Conservation (phyloP, 2,888 invertebrate genomes). For the Hedychridium roseum region DNA sequence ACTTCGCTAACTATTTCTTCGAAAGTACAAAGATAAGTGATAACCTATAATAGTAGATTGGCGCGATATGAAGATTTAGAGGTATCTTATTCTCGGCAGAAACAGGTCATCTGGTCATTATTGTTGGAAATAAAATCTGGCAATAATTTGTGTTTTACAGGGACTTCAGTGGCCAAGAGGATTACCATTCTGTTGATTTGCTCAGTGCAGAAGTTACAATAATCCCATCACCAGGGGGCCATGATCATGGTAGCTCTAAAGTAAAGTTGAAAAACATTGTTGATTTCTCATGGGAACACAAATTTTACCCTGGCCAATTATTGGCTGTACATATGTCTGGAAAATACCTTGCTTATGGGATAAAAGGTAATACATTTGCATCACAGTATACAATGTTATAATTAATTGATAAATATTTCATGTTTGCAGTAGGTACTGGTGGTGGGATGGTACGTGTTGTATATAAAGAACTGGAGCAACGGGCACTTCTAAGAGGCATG, state of each 20-base stretch:
- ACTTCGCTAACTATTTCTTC: too few relatives aligned
- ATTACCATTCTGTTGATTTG: constrained; percentile 68
- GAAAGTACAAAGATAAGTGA: too few relatives aligned
- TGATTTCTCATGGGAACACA: constrained; percentile 92
- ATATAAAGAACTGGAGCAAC: constrained; percentile 77
- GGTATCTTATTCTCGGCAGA: too few relatives aligned
- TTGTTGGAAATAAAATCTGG: too few relatives aligned
- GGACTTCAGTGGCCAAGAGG: constrained; percentile 70
- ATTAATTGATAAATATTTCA: too few relatives aligned
- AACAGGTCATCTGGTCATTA: too few relatives aligned
- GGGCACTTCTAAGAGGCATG: constrained; percentile 87
- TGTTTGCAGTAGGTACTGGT: constrained; percentile 46
- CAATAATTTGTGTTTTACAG: constrained; percentile 64
- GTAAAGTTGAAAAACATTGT: constrained; percentile 90
- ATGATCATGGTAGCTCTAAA: constrained; percentile 85
- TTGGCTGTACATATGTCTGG: constrained; percentile 88
- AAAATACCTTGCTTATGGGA: constrained; percentile 87
- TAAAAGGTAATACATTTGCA: constrained; percentile 76
- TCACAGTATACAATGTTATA: not conserved
- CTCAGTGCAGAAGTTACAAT: constrained; percentile 73
- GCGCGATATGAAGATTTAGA: too few relatives aligned
- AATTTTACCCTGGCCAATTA: constrained; percentile 86
- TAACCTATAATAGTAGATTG: too few relatives aligned
- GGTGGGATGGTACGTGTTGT: constrained; percentile 86
- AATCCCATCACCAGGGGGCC: constrained; percentile 75